Percentiles rank a stretch among this genome's conserved stretches.
Conservation (phyloP, 1,140 invertebrate genomes). For the Megalonaias nervosa region DNA sequence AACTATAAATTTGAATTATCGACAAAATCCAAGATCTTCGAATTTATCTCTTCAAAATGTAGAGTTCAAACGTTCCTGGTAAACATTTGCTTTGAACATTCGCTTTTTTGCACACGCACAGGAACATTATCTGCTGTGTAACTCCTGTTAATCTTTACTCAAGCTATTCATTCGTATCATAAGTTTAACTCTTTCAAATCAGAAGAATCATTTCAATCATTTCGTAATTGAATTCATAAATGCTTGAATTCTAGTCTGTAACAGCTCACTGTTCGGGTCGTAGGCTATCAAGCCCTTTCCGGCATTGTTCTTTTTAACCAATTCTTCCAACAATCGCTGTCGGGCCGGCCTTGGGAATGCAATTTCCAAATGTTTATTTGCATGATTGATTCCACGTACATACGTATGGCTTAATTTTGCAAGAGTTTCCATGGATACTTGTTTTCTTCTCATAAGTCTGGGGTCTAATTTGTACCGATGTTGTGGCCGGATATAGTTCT, state of each 20-base stretch:
- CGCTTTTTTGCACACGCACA: too few species aligned
- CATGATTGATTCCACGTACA: constrained; percentile 25
- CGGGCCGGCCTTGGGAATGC: constrained; percentile 26
- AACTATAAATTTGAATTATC: too few species aligned
- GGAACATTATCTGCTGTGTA: too few species aligned
- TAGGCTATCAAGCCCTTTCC: neutral
- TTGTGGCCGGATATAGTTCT: constrained; percentile 26
- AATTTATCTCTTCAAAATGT: too few species aligned
- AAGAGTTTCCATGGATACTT: constrained; percentile 31
- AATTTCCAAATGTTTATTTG: constrained; percentile 26
- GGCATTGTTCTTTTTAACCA: constrained; percentile 19
- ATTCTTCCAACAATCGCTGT: constrained; percentile 21
- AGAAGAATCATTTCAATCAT: neutral
- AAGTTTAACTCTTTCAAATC: too few species aligned
- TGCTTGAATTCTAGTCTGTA: constrained; percentile 15
- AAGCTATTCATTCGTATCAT: too few species aligned
- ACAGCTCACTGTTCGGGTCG: constrained; percentile 3
- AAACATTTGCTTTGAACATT: too few species aligned
- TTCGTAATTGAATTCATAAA: constrained; percentile 27
- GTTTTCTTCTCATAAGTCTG: constrained; percentile 21
- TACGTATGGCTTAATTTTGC: constrained; percentile 17
- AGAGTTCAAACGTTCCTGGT: too few species aligned
- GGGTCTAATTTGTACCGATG: constrained; percentile 29
- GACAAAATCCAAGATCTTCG: too few species aligned
- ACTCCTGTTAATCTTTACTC: too few species aligned